These are phyloP conservation scores for Bombyx mori DNA, from an alignment of 1,140 invertebrate genomes.

Conservation along the genomic window DNA sequence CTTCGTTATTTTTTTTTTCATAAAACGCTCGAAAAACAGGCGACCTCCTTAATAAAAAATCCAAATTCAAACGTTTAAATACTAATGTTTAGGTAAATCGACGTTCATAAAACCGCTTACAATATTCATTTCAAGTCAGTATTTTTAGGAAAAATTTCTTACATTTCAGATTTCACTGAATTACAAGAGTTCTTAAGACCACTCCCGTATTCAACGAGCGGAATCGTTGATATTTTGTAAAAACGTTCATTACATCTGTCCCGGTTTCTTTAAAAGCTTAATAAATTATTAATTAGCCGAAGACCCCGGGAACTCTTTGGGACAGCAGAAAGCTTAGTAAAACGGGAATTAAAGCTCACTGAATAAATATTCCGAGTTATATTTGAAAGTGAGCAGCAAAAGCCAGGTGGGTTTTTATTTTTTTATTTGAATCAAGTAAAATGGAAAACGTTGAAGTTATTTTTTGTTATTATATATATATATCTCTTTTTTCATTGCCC, in stretches of 20 bases:
- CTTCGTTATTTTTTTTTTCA: neutral
- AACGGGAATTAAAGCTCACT: constrained; percentile 6
- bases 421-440: neutral
- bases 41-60: no score
- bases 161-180: constrained; percentile 39
- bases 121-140: constrained; percentile 17
- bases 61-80: no score
- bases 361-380: constrained; percentile 28
- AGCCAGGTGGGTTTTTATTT: neutral
- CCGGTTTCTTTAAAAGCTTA: constrained; percentile 40
- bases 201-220: constrained; percentile 30
- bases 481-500: no score
- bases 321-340: constrained; percentile 16
- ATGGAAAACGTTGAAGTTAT: neutral
- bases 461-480: neutral
- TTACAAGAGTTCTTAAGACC: constrained; percentile 35
- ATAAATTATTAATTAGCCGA: constrained; percentile 50
- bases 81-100: no score
- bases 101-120: no score
- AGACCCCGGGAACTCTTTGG: constrained; percentile 30
- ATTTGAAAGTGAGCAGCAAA: constrained; percentile 5
- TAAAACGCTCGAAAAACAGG: no score
- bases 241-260: constrained; percentile 32
- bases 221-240: constrained; percentile 24
- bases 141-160: constrained; percentile 39